Evolutionary conservation across 2,888 invertebrate genomes (phyloP).

Genomic region (Cremastinae sp.): DNA sequence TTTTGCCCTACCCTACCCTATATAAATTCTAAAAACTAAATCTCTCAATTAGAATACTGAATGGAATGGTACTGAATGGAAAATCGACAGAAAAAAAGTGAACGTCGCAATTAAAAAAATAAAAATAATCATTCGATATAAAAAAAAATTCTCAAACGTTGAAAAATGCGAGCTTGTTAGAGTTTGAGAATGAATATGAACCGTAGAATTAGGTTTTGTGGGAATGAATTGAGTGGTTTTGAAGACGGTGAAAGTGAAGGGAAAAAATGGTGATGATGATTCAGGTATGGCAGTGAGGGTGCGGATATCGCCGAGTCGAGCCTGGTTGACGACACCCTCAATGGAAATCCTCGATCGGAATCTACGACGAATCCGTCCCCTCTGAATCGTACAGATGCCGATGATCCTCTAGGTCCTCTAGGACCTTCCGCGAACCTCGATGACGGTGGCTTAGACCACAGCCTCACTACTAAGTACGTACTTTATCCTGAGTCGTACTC

Average conservation of each 20-base stretch:
- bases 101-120: no score
- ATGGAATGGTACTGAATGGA: no score
- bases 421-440: slow-evolving; percentile 68
- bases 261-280: slow-evolving; percentile 66
- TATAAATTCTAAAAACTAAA: no score
- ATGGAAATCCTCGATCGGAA: slow-evolving; percentile 75
- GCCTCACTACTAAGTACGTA: slow-evolving; percentile 73
- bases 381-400: slow-evolving; percentile 67
- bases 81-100: no score
- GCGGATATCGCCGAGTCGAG: slow-evolving; percentile 74
- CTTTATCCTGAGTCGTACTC: slow-evolving; percentile 64
- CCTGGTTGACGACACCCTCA: slow-evolving; percentile 78
- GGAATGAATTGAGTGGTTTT: slow-evolving; percentile 13
- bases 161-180: no score
- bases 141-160: no score
- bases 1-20: no score
- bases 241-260: slow-evolving; percentile 28
- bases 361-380: slow-evolving; percentile 68
- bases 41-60: no score
- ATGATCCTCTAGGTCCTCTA: slow-evolving; percentile 63
- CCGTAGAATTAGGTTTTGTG: background rate
- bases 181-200: background rate
- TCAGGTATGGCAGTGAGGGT: slow-evolving; percentile 78
- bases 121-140: no score
- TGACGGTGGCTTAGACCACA: slow-evolving; percentile 67